Percentiles rank a stretch among this genome's conserved stretches.
These are phyloP conservation scores for Hyperopisus bebe DNA, from an alignment of 2,113 vertebrate species.

Conservation along the genomic window DNA sequence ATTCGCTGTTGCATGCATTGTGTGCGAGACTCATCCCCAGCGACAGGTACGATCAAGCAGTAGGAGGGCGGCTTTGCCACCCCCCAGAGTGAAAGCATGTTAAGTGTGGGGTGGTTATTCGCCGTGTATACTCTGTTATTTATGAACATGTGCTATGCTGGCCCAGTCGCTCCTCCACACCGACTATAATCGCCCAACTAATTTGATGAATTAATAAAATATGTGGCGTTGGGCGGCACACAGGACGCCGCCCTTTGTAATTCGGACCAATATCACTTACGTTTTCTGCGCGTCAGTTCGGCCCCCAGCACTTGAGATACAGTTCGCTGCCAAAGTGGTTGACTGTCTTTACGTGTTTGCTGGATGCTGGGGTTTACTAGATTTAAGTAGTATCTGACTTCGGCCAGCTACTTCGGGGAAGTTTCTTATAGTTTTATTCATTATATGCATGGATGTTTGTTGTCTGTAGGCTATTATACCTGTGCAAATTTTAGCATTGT, in stretches of 20 bases:
- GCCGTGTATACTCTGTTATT: neutral
- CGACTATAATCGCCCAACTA: neutral
- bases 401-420: neutral
- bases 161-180: neutral
- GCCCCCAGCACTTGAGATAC: neutral
- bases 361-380: too few species aligned
- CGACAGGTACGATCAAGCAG: too few species aligned
- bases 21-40: too few species aligned
- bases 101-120: neutral
- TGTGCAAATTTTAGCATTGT: too few species aligned
- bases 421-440: neutral
- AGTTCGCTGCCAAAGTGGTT: neutral
- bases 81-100: too few species aligned
- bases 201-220: neutral
- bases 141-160: neutral
- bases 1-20: too few species aligned
- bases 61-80: too few species aligned
- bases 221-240: neutral
- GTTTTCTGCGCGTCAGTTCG: neutral
- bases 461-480: too few species aligned
- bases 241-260: neutral
- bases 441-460: neutral
- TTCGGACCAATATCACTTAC: neutral
- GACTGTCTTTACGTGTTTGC: neutral
- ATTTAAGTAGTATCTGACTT: too few species aligned